Percentiles rank a stretch among this genome's conserved stretches.
These are phyloP conservation scores for Caenorhabditis inopinata DNA, from an alignment of 1,140 invertebrate species.

Conservation along the genomic window DNA sequence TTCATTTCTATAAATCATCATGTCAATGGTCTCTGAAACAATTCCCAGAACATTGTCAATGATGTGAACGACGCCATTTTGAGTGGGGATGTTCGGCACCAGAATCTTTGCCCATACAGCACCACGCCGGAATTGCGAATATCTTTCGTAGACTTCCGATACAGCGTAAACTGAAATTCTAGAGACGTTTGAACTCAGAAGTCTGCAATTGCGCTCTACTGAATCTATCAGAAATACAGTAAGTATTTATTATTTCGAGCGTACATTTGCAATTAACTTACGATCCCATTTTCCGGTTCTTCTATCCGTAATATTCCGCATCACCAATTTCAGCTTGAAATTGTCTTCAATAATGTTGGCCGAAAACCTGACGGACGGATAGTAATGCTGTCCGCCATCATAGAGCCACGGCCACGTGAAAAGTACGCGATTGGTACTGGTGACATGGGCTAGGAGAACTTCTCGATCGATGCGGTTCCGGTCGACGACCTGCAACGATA, in stretches of 20 bases:
- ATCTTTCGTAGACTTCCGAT: slow-evolving; percentile 64
- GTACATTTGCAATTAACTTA: no score
- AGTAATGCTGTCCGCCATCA: slow-evolving; percentile 64
- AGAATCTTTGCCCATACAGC: slow-evolving; percentile 66
- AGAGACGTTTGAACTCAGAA: no score
- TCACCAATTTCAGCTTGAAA: slow-evolving; percentile 63
- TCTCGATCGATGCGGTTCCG: slow-evolving; percentile 64
- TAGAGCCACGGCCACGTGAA: slow-evolving; percentile 65
- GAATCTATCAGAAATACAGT: no score
- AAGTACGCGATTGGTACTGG: slow-evolving; percentile 62
- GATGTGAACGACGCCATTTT: slow-evolving; percentile 66
- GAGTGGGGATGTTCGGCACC: slow-evolving; percentile 66
- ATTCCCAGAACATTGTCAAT: slow-evolving; percentile 65
- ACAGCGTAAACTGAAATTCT: slow-evolving; percentile 61
- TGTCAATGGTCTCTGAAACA: slow-evolving; percentile 64
- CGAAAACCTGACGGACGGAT: slow-evolving; percentile 65
- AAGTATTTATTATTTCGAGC: no score
- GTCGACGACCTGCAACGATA: slow-evolving; percentile 55
- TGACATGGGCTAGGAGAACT: slow-evolving; percentile 64
- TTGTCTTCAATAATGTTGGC: slow-evolving; percentile 66
- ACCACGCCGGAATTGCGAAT: slow-evolving; percentile 59
- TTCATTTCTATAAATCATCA: slow-evolving; percentile 64
- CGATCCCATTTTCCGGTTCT: slow-evolving; percentile 60
- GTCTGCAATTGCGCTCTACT: no score
- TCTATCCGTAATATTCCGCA: slow-evolving; percentile 65